phyloP scores from a whole-genome alignment of 2,888 invertebrate species.

The Tachina fera region DNA sequence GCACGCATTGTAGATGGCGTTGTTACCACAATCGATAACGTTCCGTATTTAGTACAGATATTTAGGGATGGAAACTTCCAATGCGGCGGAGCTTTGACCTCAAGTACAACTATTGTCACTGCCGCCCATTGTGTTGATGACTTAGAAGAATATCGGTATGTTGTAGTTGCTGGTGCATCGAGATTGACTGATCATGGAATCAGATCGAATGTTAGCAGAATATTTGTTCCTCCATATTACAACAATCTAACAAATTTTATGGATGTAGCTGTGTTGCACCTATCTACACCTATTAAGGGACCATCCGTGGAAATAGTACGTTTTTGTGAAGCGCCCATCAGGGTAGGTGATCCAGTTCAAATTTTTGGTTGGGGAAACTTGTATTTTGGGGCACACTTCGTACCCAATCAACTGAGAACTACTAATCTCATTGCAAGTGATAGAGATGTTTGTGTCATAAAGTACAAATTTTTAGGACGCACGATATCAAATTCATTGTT shows the following conservation, averaged over 20 bases:
- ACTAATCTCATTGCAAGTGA: conserved; percentile 41
- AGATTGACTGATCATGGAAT: conserved; percentile 19
- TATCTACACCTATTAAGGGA: conserved; percentile 49
- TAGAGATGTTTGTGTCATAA: neutral
- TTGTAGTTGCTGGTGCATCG: conserved; percentile 56
- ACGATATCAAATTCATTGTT: conserved; percentile 71
- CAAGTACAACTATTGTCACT: conserved; percentile 18
- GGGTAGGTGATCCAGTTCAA: conserved; percentile 30
- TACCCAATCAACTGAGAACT: conserved; percentile 47
- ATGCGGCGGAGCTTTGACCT: conserved; percentile 70
- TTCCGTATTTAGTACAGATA: conserved; percentile 68
- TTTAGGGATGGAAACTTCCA: conserved; percentile 38
- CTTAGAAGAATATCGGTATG: neutral
- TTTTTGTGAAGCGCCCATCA: conserved; percentile 13
- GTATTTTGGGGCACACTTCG: neutral
- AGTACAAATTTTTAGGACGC: too few species aligned
- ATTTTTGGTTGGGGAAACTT: conserved; percentile 73
- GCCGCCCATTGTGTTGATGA: conserved; percentile 57
- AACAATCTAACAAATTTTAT: conserved; percentile 24
- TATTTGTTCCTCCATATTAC: conserved; percentile 47
- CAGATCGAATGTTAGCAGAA: neutral
- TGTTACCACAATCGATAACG: neutral
- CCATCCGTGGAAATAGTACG: conserved; percentile 48
- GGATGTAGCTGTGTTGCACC: conserved; percentile 71
- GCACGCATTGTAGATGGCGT: conserved; percentile 51